Percentiles rank a stretch among this genome's conserved stretches.
Evolutionary conservation across 2,113 vertebrate genomes (phyloP).

Genomic region (Excalfactoria chinensis): DNA sequence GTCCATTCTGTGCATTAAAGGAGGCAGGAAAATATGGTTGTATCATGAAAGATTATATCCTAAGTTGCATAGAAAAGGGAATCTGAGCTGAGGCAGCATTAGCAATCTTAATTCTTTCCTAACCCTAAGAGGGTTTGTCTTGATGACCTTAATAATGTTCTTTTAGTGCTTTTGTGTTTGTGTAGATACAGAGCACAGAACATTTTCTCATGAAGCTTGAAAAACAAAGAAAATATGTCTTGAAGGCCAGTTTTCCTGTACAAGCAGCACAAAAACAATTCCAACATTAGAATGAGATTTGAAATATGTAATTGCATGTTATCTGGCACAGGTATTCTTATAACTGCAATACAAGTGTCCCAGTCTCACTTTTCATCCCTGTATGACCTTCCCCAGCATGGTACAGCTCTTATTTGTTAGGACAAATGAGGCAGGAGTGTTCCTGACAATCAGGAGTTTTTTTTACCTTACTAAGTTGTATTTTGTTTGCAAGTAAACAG

Average conservation of each 20-base stretch:
- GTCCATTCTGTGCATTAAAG: background rate
- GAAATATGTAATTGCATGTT: background rate
- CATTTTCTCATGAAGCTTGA: background rate
- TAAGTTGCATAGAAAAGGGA: background rate
- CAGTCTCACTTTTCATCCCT: background rate
- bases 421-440: background rate
- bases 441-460: background rate
- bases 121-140: background rate
- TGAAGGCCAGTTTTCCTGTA: conserved; percentile 3
- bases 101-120: background rate
- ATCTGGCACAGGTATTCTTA: background rate
- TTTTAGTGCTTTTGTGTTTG: background rate
- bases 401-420: background rate
- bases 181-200: background rate
- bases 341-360: background rate
- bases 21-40: background rate
- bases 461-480: background rate
- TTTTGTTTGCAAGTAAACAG: conserved; percentile 50
- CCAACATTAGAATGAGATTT: background rate
- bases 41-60: background rate
- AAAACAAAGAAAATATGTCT: background rate
- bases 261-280: conserved; percentile 8
- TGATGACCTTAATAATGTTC: background rate
- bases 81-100: background rate
- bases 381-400: background rate